phyloP scores from a whole-genome alignment of 2,113 vertebrate species.

The Corythornis cristatus region DNA sequence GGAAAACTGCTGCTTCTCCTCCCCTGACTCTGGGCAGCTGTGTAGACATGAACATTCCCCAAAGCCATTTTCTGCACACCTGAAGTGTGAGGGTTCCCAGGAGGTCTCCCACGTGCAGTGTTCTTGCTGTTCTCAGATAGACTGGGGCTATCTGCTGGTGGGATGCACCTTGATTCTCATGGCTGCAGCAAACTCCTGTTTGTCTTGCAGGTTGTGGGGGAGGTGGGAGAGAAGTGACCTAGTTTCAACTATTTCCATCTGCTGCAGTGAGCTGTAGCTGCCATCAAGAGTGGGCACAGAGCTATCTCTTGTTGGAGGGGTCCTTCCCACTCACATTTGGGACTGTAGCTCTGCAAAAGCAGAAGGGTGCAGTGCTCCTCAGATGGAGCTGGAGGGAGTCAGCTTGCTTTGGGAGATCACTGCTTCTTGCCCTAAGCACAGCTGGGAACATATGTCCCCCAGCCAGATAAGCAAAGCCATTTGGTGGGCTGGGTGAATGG shows the following conservation, averaged over 20 bases:
- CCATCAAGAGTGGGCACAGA: not conserved
- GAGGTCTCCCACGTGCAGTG: not conserved
- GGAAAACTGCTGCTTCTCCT: not conserved
- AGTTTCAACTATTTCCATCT: not conserved
- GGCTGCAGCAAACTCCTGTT: not conserved
- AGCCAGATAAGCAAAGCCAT: rapidly evolving
- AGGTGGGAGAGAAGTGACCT: not conserved
- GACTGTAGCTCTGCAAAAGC: not conserved
- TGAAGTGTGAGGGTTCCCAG: not conserved
- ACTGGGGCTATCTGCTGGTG: rapidly evolving
- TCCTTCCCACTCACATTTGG: rapidly evolving
- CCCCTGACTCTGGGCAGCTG: too few species aligned
- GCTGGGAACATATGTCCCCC: not conserved
- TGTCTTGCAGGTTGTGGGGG: not conserved
- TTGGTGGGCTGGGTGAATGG: not conserved
- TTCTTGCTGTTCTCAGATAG: not conserved
- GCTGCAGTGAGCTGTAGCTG: not conserved
- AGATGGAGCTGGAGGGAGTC: not conserved
- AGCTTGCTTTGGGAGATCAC: not conserved
- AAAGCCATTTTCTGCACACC: not conserved
- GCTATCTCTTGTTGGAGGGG: not conserved
- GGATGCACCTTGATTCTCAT: not conserved
- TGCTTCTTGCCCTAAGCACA: not conserved
- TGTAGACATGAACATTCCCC: not conserved
- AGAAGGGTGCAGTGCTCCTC: not conserved